These are phyloP conservation scores for Boleophthalmus pectinirostris DNA, from an alignment of 2,113 vertebrate species.

Conservation along the genomic window DNA sequence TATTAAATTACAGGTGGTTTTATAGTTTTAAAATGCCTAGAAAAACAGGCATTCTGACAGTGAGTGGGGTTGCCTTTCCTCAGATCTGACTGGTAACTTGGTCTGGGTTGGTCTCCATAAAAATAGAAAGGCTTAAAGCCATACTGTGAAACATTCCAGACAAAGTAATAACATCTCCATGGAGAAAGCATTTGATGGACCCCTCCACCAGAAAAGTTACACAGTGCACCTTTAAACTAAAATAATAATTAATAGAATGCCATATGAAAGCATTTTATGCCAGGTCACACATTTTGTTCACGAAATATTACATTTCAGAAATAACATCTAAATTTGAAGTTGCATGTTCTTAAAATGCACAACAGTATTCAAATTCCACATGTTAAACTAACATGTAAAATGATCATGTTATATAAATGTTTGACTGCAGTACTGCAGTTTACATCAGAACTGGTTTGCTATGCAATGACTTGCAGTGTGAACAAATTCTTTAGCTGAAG, in stretches of 20 bases:
- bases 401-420: neutral
- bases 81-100: too few relatives aligned
- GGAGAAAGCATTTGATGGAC: too few relatives aligned
- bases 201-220: too few relatives aligned
- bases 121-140: too few relatives aligned
- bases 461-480: neutral
- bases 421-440: conserved; percentile 25
- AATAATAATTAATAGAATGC: neutral
- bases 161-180: too few relatives aligned
- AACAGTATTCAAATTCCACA: neutral
- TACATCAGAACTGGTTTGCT: conserved; percentile 3
- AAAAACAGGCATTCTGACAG: too few relatives aligned
- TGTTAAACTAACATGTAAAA: neutral
- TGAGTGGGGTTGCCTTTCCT: too few relatives aligned
- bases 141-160: too few relatives aligned
- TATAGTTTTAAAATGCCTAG: too few relatives aligned
- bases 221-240: neutral
- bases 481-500: conserved; percentile 2
- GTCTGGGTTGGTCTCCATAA: too few relatives aligned
- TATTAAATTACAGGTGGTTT: too few relatives aligned
- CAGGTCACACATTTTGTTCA: conserved; percentile 32
- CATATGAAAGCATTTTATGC: neutral
- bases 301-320: conserved; percentile 36
- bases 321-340: neutral
- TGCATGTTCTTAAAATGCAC: neutral